Conservation (phyloP, 2,888 invertebrate genomes). For the Thera britannica region DNA sequence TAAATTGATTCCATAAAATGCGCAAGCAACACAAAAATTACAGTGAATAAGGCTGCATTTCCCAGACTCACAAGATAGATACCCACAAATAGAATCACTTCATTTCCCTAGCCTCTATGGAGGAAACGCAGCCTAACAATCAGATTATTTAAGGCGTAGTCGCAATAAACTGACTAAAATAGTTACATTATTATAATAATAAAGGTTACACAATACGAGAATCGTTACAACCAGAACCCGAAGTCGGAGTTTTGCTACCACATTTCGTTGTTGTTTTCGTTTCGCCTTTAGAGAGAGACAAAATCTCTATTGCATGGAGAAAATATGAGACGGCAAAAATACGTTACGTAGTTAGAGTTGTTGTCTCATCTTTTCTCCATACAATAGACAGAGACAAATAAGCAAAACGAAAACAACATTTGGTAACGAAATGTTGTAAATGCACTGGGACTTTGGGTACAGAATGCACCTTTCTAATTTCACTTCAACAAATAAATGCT, state of each 20-base stretch:
- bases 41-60: not conserved
- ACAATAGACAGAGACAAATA: too few species aligned
- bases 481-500: too few species aligned
- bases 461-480: not conserved
- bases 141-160: not conserved
- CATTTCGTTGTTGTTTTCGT: too few species aligned
- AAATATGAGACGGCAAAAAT: too few species aligned
- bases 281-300: too few species aligned
- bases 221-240: not conserved
- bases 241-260: too few species aligned
- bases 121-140: not conserved
- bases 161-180: not conserved
- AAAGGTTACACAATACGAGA: not conserved
- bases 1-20: not conserved
- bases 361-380: too few species aligned
- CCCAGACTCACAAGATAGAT: not conserved
- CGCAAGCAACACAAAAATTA: not conserved
- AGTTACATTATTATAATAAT: not conserved
- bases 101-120: not conserved
- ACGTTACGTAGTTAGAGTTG: too few species aligned
- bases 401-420: too few species aligned
- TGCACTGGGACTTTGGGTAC: too few species aligned
- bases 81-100: not conserved
- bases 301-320: too few species aligned
- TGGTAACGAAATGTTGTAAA: too few species aligned